These are phyloP conservation scores for Stomatorhinus walkeri DNA, from an alignment of 2,797 vertebrate species.

Conservation along the genomic window DNA sequence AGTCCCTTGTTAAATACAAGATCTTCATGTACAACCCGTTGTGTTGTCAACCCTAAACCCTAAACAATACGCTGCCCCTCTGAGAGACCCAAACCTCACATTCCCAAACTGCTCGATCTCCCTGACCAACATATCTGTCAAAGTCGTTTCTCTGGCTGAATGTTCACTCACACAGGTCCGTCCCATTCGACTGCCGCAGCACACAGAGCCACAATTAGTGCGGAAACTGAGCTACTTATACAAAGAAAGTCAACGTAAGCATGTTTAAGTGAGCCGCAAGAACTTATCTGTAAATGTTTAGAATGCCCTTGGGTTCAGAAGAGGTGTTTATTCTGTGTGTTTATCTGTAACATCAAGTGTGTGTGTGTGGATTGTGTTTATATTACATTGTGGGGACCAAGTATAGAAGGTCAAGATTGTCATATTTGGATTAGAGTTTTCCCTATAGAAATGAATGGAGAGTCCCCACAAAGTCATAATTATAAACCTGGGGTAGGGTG, in stretches of 20 bases:
- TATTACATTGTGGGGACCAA: neutral
- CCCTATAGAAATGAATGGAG: neutral
- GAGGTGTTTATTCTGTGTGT: neutral
- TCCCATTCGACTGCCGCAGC: conserved; percentile 61
- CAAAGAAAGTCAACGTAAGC: conserved; percentile 75
- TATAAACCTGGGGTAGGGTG: neutral
- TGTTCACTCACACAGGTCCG: conserved; percentile 57
- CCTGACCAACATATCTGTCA: neutral
- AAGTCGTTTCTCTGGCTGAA: conserved; percentile 40
- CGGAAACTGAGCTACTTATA: conserved; percentile 62
- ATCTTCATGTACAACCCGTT: neutral
- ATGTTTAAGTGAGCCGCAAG: conserved; percentile 32
- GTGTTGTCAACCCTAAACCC: neutral
- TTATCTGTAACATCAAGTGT: neutral
- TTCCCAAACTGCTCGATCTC: neutral
- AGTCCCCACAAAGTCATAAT: neutral
- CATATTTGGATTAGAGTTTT: neutral
- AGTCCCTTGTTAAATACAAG: neutral
- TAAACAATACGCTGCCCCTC: neutral
- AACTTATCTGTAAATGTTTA: conserved; percentile 15
- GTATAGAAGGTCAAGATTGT: neutral
- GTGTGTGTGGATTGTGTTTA: neutral
- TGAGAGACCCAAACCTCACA: neutral
- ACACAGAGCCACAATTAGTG: conserved; percentile 57
- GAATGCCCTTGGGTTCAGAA: neutral